Percentiles rank a stretch among this genome's conserved stretches.
phyloP scores from a whole-genome alignment of 2,797 vertebrate genomes.

The Poecilia picta region DNA sequence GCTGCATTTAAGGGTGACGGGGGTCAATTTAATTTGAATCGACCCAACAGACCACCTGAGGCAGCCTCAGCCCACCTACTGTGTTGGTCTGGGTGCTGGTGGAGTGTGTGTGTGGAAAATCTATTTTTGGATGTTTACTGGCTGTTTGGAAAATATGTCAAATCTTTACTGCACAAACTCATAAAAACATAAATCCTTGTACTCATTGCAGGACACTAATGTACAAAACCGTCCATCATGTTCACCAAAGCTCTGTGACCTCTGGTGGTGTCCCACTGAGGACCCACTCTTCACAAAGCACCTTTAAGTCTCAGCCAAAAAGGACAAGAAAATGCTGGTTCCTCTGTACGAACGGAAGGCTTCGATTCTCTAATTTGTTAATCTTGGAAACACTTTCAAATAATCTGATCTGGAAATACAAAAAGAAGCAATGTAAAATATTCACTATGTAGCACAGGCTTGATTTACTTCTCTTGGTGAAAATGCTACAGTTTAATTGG shows the following conservation, averaged over 20 bases:
- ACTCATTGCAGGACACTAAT: slow-evolving; percentile 13
- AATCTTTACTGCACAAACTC: neutral
- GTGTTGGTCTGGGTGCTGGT: slow-evolving; percentile 9
- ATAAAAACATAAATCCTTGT: neutral
- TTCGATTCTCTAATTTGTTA: neutral
- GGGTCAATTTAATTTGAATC: slow-evolving; percentile 73
- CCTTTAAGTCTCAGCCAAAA: neutral
- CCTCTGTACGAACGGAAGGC: neutral
- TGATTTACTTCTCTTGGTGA: neutral
- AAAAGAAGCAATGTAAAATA: neutral
- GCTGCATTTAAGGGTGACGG: slow-evolving; percentile 51
- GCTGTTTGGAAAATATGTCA: slow-evolving; percentile 3
- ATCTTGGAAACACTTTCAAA: neutral
- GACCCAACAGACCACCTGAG: slow-evolving; percentile 59
- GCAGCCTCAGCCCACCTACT: slow-evolving; percentile 50
- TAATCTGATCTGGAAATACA: neutral
- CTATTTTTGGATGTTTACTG: slow-evolving; percentile 1
- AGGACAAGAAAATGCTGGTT: neutral
- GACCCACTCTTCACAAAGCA: neutral
- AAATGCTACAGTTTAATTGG: neutral
- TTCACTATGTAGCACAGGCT: neutral
- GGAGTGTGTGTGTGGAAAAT: neutral
- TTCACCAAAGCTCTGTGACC: neutral
- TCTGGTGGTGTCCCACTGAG: neutral
- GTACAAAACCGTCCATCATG: neutral